phyloP scores from a whole-genome alignment of 2,888 invertebrate genomes.

The Eupithecia exiguata region DNA sequence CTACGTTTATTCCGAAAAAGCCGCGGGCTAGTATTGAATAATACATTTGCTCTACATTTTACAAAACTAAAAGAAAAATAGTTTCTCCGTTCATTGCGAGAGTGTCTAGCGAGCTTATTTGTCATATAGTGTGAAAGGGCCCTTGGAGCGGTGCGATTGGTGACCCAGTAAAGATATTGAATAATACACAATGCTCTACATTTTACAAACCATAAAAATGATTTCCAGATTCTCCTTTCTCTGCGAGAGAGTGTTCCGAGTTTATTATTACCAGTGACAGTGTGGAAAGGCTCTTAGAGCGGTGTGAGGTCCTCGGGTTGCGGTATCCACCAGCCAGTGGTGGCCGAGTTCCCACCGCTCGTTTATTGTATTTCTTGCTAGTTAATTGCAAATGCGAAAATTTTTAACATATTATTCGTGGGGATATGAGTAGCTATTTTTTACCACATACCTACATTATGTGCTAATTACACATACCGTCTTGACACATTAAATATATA shows the following conservation, averaged over 20 bases:
- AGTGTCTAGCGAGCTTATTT: too few species aligned
- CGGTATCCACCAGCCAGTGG: not conserved
- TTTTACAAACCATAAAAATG: too few species aligned
- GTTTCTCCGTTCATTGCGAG: too few species aligned
- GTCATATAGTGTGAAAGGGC: too few species aligned
- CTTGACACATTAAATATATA: too few species aligned
- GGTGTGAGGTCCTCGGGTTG: not conserved
- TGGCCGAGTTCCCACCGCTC: not conserved
- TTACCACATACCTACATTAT: not conserved
- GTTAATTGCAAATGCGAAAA: not conserved
- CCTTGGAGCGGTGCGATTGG: too few species aligned
- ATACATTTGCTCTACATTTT: not conserved
- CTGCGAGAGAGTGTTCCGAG: not conserved
- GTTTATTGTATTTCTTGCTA: not conserved
- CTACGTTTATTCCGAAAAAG: too few species aligned
- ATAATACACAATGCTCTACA: not conserved
- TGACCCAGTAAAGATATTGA: not conserved
- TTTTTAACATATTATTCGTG: not conserved
- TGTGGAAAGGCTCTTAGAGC: not conserved
- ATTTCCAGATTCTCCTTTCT: not conserved
- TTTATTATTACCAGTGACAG: not conserved
- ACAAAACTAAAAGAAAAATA: not conserved
- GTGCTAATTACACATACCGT: too few species aligned
- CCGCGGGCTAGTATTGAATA: not conserved
- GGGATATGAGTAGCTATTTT: not conserved